Evolutionary conservation across 2,113 vertebrate genomes (phyloP), one percentile per base, ranked within the genome.

Genomic region (Lycaon pictus): DNA sequence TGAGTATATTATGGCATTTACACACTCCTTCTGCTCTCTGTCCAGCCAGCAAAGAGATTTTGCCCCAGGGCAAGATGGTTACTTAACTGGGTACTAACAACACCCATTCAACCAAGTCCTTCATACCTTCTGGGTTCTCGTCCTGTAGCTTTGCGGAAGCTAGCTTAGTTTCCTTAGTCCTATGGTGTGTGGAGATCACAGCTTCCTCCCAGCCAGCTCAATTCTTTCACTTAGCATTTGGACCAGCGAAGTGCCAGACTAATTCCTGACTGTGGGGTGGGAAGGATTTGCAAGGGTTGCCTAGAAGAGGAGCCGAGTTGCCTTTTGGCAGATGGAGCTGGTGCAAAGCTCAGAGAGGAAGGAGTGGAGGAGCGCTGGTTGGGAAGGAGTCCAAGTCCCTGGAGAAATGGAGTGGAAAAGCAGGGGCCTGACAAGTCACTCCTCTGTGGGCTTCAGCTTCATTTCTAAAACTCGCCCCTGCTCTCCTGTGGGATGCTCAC

Each of bases 1-100:
- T 58, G 51, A 80, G 58, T 43, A 77, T 60, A 15, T 79, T 43
- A 2, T 84, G 7, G 55, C 11, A 88, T 84, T 83, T 90, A 9
- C 11, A 72, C 8, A 48, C 12, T 65, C 29, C 11, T 89, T 71
- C 25, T 16, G 2, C 22, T 22, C 23, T 53, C 43, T 51, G n/a
- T 84, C 29, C 32, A 76, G 58, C 53, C 74, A 88, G 51, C 51
- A 92, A 79, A 88, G 69, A 96, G 35, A 93, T 89, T 83, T 77
- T 35, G 48, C 56, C 37, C 43, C 65, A 82, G 72, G 56, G 72
- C 65, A 86, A 83, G 83, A 87, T 62, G 69, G 32, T 82, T 72
- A n/a, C 62, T 58, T 51, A 97, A 85, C 16, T 58, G 23, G 17
- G 22, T 55, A 87, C 94, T 90, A 62, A n/a, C 56, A 62, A 13